Conservation (phyloP, 2,888 invertebrate genomes). For the Strigamia maritima region DNA sequence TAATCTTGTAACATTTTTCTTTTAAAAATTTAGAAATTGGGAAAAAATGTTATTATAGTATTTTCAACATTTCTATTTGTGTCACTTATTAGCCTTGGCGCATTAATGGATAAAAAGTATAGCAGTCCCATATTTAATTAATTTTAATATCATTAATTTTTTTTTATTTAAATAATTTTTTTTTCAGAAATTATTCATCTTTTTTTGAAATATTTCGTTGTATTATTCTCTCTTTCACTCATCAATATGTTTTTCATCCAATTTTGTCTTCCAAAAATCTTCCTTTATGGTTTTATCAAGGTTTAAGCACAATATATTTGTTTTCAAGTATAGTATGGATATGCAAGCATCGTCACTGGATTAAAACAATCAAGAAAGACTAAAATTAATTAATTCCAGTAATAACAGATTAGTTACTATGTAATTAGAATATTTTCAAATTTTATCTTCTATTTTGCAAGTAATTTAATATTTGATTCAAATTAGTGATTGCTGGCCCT, state of each 20-base stretch:
- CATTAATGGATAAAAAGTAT: slow-evolving; percentile 21
- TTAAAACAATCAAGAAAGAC: not conserved
- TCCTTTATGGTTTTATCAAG: not conserved
- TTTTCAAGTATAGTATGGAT: not conserved
- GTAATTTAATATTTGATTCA: too few relatives aligned
- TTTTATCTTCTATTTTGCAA: too few relatives aligned
- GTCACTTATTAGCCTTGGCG: not conserved
- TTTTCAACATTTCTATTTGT: not conserved
- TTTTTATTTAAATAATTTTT: not conserved
- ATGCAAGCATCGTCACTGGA: not conserved
- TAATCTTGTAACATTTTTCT: not conserved
- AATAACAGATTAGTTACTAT: too few relatives aligned
- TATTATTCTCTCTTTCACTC: not conserved
- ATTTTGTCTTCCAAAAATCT: not conserved
- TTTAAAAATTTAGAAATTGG: not conserved
- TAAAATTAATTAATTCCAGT: too few relatives aligned
- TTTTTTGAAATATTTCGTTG: slow-evolving; percentile 9
- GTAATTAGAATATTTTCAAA: too few relatives aligned
- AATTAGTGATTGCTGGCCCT: too few relatives aligned
- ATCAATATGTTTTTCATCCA: not conserved
- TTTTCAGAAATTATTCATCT: slow-evolving; percentile 1
- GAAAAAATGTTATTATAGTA: not conserved
- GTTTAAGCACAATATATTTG: not conserved
- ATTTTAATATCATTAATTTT: not conserved
- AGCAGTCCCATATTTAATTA: not conserved